Evolutionary conservation across 2,888 invertebrate genomes (phyloP), one percentile per base, ranked within the genome.

Genomic region (Eremobia ochroleuca): DNA sequence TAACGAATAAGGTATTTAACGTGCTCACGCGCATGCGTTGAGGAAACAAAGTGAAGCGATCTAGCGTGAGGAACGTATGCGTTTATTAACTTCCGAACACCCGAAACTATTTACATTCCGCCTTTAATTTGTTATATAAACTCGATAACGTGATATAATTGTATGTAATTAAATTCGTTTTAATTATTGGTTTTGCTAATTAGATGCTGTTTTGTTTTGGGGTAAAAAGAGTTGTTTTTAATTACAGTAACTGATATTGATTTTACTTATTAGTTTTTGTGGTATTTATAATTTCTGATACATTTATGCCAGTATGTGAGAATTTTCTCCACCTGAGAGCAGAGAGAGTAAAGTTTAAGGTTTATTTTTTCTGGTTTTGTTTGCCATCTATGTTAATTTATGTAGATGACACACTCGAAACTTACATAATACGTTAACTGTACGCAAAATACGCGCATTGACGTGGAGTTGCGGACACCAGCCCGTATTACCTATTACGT

Each of bases 91-190:
- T 88, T 89, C 90, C 88, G 77, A 79, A 66, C 72, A 81, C 67
- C 59, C 87, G 80, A 73, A 55, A 64, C 34, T 84, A 77, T 76
- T 72, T 70, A 77, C 74, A 83, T 83, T 78, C 64, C 81, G 18
- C n/a, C 37, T 55, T 83, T 83, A 49, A 15, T 83, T 49, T 43
- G 49, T 81, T 84, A 86, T 78, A 88, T 88, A 88, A 89, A 82
- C 76, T 64, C 71, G 77, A 76, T 78, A 88, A 75, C 72, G 75
- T 91, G 85, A 84, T 88, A 78, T 89, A 84, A 90, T 84, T 73
- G 55, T 82, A 68, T 76, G 52, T 79, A 67, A 76, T 82, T 77
- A 78, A 11, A 79, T 66, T 37, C n/a, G 15, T 9, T 66, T 71
- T 13, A 49, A 66, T 58, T 46, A 46, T 79, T 83, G 15, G 25